Conservation (phyloP, 2,113 vertebrate genomes). For the Antidorcas marsupialis region DNA sequence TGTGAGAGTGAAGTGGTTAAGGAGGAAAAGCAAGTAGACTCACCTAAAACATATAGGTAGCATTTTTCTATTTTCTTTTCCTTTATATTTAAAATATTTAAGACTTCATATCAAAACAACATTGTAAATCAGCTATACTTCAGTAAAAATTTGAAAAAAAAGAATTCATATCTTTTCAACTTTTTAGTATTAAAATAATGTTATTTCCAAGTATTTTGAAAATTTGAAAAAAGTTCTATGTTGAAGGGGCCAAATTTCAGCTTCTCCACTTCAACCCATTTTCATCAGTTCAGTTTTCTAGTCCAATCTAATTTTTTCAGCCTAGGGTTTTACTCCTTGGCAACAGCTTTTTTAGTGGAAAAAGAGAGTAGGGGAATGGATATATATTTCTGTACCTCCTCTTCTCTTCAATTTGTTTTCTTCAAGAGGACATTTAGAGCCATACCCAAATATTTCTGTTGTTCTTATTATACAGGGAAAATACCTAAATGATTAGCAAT, state of each 20-base stretch:
- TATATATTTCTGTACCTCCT: not conserved
- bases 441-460: not conserved
- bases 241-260: not conserved
- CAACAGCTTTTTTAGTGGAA: not conserved
- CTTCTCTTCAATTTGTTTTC: not conserved
- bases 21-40: not conserved
- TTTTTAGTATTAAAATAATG: slow-evolving; percentile 29
- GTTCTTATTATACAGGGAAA: not conserved
- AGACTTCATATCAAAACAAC: not conserved
- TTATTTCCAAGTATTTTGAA: slow-evolving; percentile 1
- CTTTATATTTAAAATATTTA: slow-evolving; percentile 9
- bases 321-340: not conserved
- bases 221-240: slow-evolving; percentile 18
- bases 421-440: slow-evolving; percentile 13
- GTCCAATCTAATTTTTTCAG: not conserved
- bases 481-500: not conserved
- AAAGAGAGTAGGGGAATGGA: not conserved
- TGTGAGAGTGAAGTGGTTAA: not conserved
- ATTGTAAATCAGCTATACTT: not conserved
- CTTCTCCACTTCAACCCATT: not conserved
- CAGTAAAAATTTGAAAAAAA: not conserved
- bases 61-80: not conserved
- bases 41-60: not conserved
- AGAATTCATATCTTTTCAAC: not conserved
- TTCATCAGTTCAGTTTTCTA: not conserved